Evolutionary conservation across 2,888 invertebrate genomes (phyloP), one percentile per base, ranked within the genome.

Genomic region (Ochropleura plecta): DNA sequence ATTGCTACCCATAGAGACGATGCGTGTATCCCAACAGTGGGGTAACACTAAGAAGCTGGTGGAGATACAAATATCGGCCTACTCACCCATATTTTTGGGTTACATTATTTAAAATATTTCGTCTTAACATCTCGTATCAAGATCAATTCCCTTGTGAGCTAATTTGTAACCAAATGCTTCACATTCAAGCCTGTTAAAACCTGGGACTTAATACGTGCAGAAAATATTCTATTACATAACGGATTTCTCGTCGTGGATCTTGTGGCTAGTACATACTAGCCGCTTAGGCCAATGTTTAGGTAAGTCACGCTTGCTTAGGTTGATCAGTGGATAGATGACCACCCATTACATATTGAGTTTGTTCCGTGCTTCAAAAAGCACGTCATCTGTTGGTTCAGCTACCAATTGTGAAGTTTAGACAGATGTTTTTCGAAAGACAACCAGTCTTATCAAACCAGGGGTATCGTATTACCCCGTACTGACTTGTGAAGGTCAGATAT

Each of bases 91-190:
- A 64, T 64, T 6, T 30, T 30, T 10, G 16, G 48, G 16, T 64
- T 48, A n/a, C 1, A 42, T 44, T 44, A 62, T 42, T 60, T n/a
- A 46, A 69, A 40, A 46, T 60, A 46, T 59, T 46, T 69, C 46
- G 12, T 60, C 30, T 30, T 4, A 14, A n/a, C 3, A 16, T n/a
- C 16, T 20, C 0, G n/a, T 30, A 62, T 76, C 42, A 48, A 53
- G 0, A 5, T 12, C 30, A n/a, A 70, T 77, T 76, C 77, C 70
- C 77, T 8, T 48, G 53, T 30, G 70, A 62, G n/a, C 48, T 48
- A 53, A 76, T 76, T 71, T 76, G 76, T 53, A 53, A 12, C 42
- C 8, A 12, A 48, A 76, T 9, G 14, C 14, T 69, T 40, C 40
- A 51, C 59, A 20, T 59, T 75, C 49, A 66, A 76, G 14, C 40